Evolutionary conservation across 1,140 invertebrate genomes (phyloP).

Genomic region (Drosophila teissieri): DNA sequence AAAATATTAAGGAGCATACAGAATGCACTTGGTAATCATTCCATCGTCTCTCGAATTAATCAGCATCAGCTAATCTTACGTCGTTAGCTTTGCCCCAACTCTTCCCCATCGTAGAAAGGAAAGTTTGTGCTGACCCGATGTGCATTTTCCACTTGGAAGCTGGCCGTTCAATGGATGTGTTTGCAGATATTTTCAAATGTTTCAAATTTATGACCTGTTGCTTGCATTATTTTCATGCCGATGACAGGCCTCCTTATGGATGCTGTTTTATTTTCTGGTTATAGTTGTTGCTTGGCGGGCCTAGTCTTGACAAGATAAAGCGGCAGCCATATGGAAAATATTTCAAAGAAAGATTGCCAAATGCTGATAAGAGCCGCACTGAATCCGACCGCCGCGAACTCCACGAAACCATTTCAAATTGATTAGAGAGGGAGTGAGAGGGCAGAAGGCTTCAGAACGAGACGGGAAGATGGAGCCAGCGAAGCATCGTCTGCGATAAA

Average conservation of each 20-base stretch:
- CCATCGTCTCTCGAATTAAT: constrained; percentile 25
- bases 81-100: neutral
- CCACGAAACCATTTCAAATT: constrained; percentile 73
- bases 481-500: constrained; percentile 58
- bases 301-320: constrained; percentile 66
- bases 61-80: constrained; percentile 25
- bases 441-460: constrained; percentile 1
- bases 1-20: no score
- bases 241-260: constrained; percentile 39
- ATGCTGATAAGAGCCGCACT: constrained; percentile 61
- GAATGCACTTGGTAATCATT: constrained; percentile 16
- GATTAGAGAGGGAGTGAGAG: constrained; percentile 58
- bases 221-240: constrained; percentile 33
- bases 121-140: constrained; percentile 38
- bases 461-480: constrained; percentile 9
- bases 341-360: constrained; percentile 79
- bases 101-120: constrained; percentile 30
- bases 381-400: constrained; percentile 67
- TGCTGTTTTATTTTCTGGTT: constrained; percentile 8
- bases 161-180: constrained; percentile 3
- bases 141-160: constrained; percentile 56
- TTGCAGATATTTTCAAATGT: constrained; percentile 52
- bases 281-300: constrained; percentile 12
- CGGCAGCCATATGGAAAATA: constrained; percentile 76
- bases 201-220: constrained; percentile 62